Percentiles rank a stretch among this genome's conserved stretches.
Conservation (phyloP, 2,113 vertebrate genomes). For the Tragelaphus imberbis region DNA sequence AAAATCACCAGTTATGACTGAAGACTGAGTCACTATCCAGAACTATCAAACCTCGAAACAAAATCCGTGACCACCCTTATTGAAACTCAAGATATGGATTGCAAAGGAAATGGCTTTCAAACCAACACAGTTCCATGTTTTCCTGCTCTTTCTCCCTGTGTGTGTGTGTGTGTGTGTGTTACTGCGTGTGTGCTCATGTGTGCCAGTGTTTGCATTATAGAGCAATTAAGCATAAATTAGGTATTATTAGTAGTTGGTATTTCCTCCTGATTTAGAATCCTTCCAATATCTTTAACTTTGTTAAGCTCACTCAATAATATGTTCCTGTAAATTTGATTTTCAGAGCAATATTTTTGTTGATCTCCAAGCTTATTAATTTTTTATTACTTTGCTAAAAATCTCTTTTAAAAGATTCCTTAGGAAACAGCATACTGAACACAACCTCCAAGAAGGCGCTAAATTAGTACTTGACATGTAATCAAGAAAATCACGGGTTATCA, state of each 20-base stretch:
- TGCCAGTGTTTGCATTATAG: not conserved
- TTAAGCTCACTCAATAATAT: not conserved
- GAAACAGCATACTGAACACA: conserved; percentile 62
- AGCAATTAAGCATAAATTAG: not conserved
- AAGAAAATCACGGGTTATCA: conserved; percentile 39
- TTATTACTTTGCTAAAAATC: conserved; percentile 47
- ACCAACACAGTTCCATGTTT: not conserved
- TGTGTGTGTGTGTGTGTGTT: not conserved
- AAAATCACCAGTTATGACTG: not conserved
- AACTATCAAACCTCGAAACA: not conserved
- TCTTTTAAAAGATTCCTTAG: conserved; percentile 40
- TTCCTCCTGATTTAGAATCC: not conserved
- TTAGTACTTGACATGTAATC: conserved; percentile 38
- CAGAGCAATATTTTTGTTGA: conserved; percentile 43
- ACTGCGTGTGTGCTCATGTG: rapidly evolving
- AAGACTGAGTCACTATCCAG: not conserved
- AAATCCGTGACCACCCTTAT: not conserved
- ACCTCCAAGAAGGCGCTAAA: conserved; percentile 1
- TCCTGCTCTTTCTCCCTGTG: not conserved
- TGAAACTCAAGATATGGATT: not conserved
- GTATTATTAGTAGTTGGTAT: not conserved
- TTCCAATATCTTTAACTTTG: not conserved
- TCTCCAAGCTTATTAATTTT: conserved; percentile 26
- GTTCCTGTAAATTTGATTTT: conserved; percentile 4
- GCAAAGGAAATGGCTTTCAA: not conserved